phyloP scores from a whole-genome alignment of 2,888 invertebrate genomes.

The Eremobia ochroleuca region DNA sequence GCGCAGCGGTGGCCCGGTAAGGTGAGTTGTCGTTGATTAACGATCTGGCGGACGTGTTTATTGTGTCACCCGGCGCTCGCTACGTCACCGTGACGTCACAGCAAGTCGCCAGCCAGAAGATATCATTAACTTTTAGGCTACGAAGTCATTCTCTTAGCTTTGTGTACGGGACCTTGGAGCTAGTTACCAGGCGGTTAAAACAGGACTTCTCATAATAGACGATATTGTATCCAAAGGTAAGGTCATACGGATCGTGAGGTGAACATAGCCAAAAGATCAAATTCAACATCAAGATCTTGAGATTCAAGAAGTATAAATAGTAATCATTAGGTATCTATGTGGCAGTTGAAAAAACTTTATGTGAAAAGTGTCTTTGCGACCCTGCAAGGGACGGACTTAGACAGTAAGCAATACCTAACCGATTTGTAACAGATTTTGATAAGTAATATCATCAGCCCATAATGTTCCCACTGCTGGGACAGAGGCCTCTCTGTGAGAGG shows the following conservation, averaged over 20 bases:
- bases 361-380: not conserved
- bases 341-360: not conserved
- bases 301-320: not conserved
- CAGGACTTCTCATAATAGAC: not conserved
- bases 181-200: not conserved
- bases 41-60: constrained; percentile 87
- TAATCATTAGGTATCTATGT: not conserved
- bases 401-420: not conserved
- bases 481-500: too few species aligned
- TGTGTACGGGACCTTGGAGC: not conserved
- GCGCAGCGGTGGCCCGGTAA: constrained; percentile 59
- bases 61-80: constrained; percentile 82
- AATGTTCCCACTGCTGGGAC: too few species aligned
- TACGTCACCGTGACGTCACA: constrained; percentile 72
- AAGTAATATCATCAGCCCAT: too few species aligned
- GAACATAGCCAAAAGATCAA: not conserved
- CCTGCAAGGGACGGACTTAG: not conserved
- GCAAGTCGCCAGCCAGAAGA: constrained; percentile 40
- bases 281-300: not conserved
- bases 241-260: not conserved
- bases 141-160: constrained; percentile 30
- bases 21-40: constrained; percentile 88
- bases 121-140: constrained; percentile 59
- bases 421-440: not conserved
- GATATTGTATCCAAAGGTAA: not conserved